These are phyloP conservation scores for Sus cebifrons DNA, from an alignment of 2,797 vertebrate species.

Conservation along the genomic window DNA sequence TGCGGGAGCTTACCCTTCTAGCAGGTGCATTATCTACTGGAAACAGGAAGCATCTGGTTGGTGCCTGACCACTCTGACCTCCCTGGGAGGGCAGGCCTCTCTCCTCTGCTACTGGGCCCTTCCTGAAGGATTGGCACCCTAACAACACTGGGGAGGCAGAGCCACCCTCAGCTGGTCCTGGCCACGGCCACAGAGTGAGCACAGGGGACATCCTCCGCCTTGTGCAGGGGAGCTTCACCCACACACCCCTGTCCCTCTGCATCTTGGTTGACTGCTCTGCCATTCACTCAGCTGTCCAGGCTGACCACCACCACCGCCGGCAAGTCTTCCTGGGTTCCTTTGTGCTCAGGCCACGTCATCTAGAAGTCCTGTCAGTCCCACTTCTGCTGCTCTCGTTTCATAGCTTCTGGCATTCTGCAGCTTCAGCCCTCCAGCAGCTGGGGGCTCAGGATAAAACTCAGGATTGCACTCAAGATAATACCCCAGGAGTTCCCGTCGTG, in stretches of 20 bases:
- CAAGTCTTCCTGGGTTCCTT: not conserved
- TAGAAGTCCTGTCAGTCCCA: not conserved
- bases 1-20: not conserved
- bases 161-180: not conserved
- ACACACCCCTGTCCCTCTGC: not conserved
- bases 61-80: rapidly evolving
- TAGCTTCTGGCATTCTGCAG: not conserved
- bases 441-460: not conserved
- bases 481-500: too few species aligned
- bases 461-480: not conserved
- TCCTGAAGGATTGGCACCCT: not conserved
- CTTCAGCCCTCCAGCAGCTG: not conserved
- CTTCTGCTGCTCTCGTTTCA: not conserved
- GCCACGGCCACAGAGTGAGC: not conserved
- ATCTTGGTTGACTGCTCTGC: not conserved
- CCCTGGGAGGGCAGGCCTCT: not conserved
- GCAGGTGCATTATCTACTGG: not conserved
- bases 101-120: not conserved
- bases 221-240: rapidly evolving
- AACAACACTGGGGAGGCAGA: not conserved
- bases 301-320: rapidly evolving
- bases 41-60: not conserved
- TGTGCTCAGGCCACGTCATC: not conserved
- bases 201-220: not conserved
- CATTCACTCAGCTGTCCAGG: not conserved